Evolutionary conservation across 2,888 invertebrate species (phyloP).

Genomic region (Cordilura impudica): DNA sequence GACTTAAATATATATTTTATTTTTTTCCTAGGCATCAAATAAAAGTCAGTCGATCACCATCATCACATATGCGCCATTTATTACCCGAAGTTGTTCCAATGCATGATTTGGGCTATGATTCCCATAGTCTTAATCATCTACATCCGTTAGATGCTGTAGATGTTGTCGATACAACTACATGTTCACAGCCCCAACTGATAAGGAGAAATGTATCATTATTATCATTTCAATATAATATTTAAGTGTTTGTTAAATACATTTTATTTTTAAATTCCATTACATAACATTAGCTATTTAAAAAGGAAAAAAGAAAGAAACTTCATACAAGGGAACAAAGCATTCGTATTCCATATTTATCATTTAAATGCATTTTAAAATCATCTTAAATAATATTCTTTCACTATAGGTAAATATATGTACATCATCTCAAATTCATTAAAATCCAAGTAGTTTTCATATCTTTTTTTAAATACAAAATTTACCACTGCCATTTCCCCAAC

Average conservation of each 20-base stretch:
- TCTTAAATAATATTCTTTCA: neutral
- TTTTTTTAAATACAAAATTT: conserved; percentile 27
- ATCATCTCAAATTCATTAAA: neutral
- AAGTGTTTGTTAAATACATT: conserved; percentile 35
- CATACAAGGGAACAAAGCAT: conserved; percentile 62
- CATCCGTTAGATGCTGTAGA: conserved; percentile 65
- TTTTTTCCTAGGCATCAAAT: conserved; percentile 73
- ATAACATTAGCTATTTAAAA: conserved; percentile 40
- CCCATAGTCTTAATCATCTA: conserved; percentile 71
- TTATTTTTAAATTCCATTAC: conserved; percentile 7
- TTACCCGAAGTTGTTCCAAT: conserved; percentile 77
- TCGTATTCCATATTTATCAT: conserved; percentile 32
- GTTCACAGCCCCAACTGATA: conserved; percentile 72
- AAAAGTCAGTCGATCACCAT: conserved; percentile 76
- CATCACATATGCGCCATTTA: conserved; percentile 76
- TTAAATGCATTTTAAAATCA: conserved; percentile 10
- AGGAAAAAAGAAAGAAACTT: conserved; percentile 50
- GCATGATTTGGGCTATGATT: conserved; percentile 76
- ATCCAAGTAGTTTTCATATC: conserved; percentile 3
- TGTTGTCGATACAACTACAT: conserved; percentile 69
- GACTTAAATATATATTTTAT: neutral
- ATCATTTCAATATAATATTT: conserved; percentile 75
- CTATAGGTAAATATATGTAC: neutral
- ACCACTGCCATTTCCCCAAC: conserved; percentile 58
- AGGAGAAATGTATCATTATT: conserved; percentile 77